Percentiles rank a stretch among this genome's conserved stretches.
Evolutionary conservation across 2,888 invertebrate species (phyloP).

Genomic region (Drosophila tripunctata): DNA sequence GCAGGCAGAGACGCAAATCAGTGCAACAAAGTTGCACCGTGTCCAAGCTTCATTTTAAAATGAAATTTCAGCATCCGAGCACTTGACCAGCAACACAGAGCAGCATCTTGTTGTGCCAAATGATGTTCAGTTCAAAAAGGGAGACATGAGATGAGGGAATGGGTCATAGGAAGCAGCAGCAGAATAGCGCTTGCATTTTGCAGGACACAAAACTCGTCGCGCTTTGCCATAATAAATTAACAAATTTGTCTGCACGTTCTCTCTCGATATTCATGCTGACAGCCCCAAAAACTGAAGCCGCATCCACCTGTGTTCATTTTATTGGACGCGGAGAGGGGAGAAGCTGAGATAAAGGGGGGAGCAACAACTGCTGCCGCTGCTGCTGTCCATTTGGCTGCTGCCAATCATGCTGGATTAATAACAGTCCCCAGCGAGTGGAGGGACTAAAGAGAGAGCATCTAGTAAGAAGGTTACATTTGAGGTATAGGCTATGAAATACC

Average conservation of each 20-base stretch:
- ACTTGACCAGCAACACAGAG: constrained; percentile 61
- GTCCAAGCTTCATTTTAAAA: constrained; percentile 58
- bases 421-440: constrained; percentile 41
- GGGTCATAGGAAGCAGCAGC: too few relatives aligned
- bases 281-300: constrained; percentile 45
- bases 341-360: too few relatives aligned
- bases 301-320: constrained; percentile 72
- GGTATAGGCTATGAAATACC: neutral
- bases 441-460: neutral
- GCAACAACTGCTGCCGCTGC: constrained; percentile 27
- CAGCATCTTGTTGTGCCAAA: constrained; percentile 63
- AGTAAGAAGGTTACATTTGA: neutral
- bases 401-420: constrained; percentile 82
- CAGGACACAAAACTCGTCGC: constrained; percentile 42
- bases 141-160: neutral
- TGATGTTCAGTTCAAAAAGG: constrained; percentile 39
- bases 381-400: constrained; percentile 81
- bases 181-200: constrained; percentile 10
- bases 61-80: constrained; percentile 55
- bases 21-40: constrained; percentile 68
- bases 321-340: too few relatives aligned
- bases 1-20: constrained; percentile 44
- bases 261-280: constrained; percentile 74
- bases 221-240: constrained; percentile 77
- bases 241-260: constrained; percentile 75